These are phyloP conservation scores for Taphrorychus bicolor DNA, from an alignment of 2,888 invertebrate genomes.

Conservation along the genomic window DNA sequence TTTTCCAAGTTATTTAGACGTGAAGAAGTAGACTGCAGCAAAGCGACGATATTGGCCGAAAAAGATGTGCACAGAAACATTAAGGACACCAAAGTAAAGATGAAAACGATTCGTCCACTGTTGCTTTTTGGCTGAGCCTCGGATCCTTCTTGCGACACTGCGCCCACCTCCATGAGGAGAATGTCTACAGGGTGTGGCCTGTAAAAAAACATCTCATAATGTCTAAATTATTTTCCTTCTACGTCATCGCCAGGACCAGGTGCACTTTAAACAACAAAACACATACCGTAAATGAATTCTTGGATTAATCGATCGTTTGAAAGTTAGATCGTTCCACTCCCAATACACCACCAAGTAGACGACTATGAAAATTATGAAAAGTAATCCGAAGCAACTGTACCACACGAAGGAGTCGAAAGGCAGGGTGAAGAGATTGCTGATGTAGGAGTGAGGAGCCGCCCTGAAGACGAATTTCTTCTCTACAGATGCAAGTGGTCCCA, in stretches of 20 bases:
- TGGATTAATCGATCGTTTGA: conserved; percentile 36
- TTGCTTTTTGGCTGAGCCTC: conserved; percentile 58
- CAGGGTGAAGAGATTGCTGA: conserved; percentile 71
- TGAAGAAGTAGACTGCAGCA: conserved; percentile 69
- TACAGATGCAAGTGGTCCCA: conserved; percentile 65
- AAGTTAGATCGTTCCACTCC: conserved; percentile 52
- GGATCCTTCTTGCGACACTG: conserved; percentile 62
- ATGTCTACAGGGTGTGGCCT: conserved; percentile 50
- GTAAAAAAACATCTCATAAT: too few species aligned
- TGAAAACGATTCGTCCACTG: conserved; percentile 59
- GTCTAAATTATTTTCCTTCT: neutral
- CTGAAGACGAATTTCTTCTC: conserved; percentile 69
- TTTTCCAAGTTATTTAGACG: conserved; percentile 65
- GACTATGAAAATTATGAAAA: conserved; percentile 50
- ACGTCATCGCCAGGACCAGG: too few species aligned
- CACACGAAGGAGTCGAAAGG: conserved; percentile 71
- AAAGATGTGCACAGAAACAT: conserved; percentile 71
- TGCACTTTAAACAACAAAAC: too few species aligned
- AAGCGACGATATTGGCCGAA: conserved; percentile 72
- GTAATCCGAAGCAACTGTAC: conserved; percentile 64
- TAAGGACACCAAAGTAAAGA: conserved; percentile 55
- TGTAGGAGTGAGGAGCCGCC: conserved; percentile 70
- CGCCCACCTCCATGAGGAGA: conserved; percentile 59
- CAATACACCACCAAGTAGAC: conserved; percentile 50
- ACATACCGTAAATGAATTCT: conserved; percentile 18